Evolutionary conservation across 2,113 vertebrate genomes (phyloP), one percentile per base, ranked within the genome.

Genomic region (Chaenocephalus aceratus): DNA sequence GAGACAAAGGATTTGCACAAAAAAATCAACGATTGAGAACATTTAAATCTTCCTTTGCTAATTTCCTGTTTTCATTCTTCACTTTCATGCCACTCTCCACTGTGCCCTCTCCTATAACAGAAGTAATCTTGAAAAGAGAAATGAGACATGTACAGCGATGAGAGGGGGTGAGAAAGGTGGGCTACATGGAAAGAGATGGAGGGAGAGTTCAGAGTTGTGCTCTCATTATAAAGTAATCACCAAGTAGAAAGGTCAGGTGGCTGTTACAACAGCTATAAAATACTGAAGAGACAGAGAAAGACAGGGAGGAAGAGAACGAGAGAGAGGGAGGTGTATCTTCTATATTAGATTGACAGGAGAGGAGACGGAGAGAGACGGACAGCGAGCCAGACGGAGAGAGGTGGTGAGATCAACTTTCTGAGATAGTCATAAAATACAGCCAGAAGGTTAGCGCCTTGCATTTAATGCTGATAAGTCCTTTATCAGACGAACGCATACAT

Each of bases 171-270:
- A 60, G 6, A 65, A 53, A 72, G 49, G 60, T n/a, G 56, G 72
- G 67, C 23, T 69, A 78, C 61, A 48, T 79, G 69, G 36, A 48
- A 49, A 26, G 62, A 23, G 74, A 77, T 63, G 78, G 48, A 46
- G 71, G 80, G 67, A 73, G 78, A 90, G 68, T 78, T 85, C 85
- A 73, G 78, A 90, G 68, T 78, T 85, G 86, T 90, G 87, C 74
- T 88, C 87, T 93, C 85, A 90, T 92, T 91, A 92, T 82, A 90
- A 90, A 87, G 89, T 90, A 92, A 91, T 92, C 86, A 87, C 86
- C 72, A 62, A 79, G 83, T 83, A 79, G 89, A 92, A 93, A 92
- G 89, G 92, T 91, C 90, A 91, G 86, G 71, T 82, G 77, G 87
- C 87, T 78, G 84, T 89, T 91, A 87, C 87, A 88, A 88, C 78